phyloP scores from a whole-genome alignment of 2,113 vertebrate species.

The Acanthisitta chloris region DNA sequence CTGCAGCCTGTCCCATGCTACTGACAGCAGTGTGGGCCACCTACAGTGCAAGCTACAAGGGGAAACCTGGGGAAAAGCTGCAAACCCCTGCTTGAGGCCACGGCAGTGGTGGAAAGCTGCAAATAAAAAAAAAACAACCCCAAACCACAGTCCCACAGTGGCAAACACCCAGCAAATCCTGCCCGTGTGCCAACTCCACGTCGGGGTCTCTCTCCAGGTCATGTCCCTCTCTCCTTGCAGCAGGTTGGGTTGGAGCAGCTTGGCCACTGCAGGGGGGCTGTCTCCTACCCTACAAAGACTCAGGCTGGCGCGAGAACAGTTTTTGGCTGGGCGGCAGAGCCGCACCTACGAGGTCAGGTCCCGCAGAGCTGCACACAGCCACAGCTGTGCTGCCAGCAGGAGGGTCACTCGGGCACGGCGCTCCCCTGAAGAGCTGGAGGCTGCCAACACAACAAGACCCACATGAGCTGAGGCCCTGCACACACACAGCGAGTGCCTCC shows the following conservation, averaged over 20 bases:
- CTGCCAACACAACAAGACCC: slow-evolving; percentile 35
- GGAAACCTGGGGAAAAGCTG: not conserved
- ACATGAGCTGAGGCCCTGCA: rapidly evolving
- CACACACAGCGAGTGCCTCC: rapidly evolving
- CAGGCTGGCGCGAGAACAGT: slow-evolving; percentile 68
- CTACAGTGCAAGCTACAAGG: not conserved
- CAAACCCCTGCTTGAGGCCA: not conserved
- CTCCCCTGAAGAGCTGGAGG: slow-evolving; percentile 71
- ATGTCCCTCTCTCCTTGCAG: not conserved
- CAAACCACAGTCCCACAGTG: not conserved
- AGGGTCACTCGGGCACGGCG: slow-evolving; percentile 40
- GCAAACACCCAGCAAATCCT: not conserved
- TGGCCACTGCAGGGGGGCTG: slow-evolving; percentile 13
- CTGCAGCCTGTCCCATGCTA: rapidly evolving
- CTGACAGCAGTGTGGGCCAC: rapidly evolving
- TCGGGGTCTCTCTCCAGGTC: rapidly evolving
- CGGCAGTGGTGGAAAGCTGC: not conserved
- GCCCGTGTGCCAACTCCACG: rapidly evolving
- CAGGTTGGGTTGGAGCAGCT: not conserved
- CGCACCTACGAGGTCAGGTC: slow-evolving; percentile 65
- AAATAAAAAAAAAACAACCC: not conserved
- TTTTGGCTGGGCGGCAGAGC: slow-evolving; percentile 38
- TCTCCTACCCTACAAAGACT: slow-evolving; percentile 69
- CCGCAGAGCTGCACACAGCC: slow-evolving; percentile 55
- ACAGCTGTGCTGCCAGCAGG: slow-evolving; percentile 67